Base-by-base conservation (phyloP, 1,140 invertebrate genomes). In the Apis dorsata region DNA sequence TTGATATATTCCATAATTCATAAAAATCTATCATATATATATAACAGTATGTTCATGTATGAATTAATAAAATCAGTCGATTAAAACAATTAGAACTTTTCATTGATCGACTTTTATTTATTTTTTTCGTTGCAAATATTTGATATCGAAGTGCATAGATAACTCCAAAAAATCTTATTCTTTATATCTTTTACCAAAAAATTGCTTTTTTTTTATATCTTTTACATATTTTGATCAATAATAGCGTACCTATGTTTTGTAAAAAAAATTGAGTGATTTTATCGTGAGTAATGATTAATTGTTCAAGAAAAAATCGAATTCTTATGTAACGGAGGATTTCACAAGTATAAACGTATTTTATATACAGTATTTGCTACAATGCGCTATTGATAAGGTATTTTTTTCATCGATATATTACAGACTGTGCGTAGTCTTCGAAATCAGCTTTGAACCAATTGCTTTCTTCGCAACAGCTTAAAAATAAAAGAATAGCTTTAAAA, bases 201-300 rank as follows among this genome's bases (percentile, higher is more conserved):
- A 44, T 34, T 57, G 17, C 24, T 34, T 19, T 57, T 44, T 44
- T 44, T 44, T 44, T 44, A 44, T 44, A 44, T 44, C 5, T 44
- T 44, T 44, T 44, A 44, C 7, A 44, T 0, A 44, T 44, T 44
- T 44, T 44, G 0, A 44, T 44, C 34, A 7, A 44, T 44, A 44
- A 34, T 34, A 44, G 34, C 34, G 0, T 44, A 44, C 7, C 0
- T 44, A 44, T 44, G 34, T 44, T 44, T 5, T 44, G 5, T 44
- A 44, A 44, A 44, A 44, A 44, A 44, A 44, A 80, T 72, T 49
- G 21, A 10, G 49, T 59, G 66, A 74, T 51, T 53, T 65, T 49
- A 66, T 74, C 60, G 53, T 17, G 24, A 24, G n/a, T 8, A 44
- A 81, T 77, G 73, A 81, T 77, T 60, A 73, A 81, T 81, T 55